Evolutionary conservation across 1,140 invertebrate genomes (phyloP).

Genomic region (Drosophila sp.): DNA sequence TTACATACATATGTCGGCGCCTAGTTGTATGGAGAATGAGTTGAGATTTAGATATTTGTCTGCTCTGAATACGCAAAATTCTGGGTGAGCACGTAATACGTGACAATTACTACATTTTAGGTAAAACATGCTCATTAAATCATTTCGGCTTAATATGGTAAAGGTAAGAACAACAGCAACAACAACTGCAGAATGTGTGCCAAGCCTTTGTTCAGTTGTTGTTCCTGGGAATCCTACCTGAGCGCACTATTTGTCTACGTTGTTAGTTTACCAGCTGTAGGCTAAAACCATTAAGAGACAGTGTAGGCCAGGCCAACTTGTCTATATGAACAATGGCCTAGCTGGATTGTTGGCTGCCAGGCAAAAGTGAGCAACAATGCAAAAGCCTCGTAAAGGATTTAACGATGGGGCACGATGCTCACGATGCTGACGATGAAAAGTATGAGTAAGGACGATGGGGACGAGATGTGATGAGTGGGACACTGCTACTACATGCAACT

Average conservation of each 20-base stretch:
- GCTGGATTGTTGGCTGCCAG: slow-evolving; percentile 43
- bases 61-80: slow-evolving; percentile 64
- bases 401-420: slow-evolving; percentile 50
- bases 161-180: slow-evolving; percentile 24
- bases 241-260: slow-evolving; percentile 46
- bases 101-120: slow-evolving; percentile 80
- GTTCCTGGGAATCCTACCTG: slow-evolving; percentile 43
- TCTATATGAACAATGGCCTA: slow-evolving; percentile 60
- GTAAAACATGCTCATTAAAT: slow-evolving; percentile 80
- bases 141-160: slow-evolving; percentile 73
- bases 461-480: slow-evolving; percentile 49
- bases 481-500: slow-evolving; percentile 41
- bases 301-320: slow-evolving; percentile 57
- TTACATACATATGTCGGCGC: slow-evolving; percentile 42
- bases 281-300: slow-evolving; percentile 58
- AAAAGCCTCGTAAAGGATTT: slow-evolving; percentile 50
- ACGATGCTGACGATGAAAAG: slow-evolving; percentile 16
- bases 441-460: slow-evolving; percentile 1
- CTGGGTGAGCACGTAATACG: slow-evolving; percentile 78
- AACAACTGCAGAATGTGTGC: slow-evolving; percentile 62
- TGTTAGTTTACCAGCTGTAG: slow-evolving; percentile 29
- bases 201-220: slow-evolving; percentile 53
- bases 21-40: too few species aligned
- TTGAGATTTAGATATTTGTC: slow-evolving; percentile 75
- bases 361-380: slow-evolving; percentile 60